phyloP scores from a whole-genome alignment of 1,140 invertebrate genomes.

The Papilio aristodemus region DNA sequence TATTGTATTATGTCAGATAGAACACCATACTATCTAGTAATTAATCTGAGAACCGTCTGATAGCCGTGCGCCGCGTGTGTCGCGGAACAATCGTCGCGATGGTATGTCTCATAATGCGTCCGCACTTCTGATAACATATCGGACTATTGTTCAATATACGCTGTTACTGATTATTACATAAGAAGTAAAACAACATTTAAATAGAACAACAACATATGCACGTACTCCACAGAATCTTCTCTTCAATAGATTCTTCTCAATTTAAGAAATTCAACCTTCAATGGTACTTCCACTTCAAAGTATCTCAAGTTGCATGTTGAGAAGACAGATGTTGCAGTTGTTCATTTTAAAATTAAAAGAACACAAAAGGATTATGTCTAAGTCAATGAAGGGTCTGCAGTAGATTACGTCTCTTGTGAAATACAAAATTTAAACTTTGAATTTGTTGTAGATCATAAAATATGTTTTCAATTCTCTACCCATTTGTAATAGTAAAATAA shows the following conservation, averaged over 20 bases:
- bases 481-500: background rate
- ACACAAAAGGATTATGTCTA: too few species aligned
- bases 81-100: background rate
- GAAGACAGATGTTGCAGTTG: too few species aligned
- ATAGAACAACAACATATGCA: background rate
- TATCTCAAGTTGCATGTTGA: too few species aligned
- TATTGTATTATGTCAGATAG: conserved; percentile 55
- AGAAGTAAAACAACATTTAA: background rate
- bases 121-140: background rate
- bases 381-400: too few species aligned
- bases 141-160: background rate
- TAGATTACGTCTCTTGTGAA: too few species aligned
- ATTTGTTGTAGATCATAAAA: background rate
- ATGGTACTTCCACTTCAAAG: too few species aligned
- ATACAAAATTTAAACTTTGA: too few species aligned
- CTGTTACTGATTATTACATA: background rate
- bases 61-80: conserved; percentile 13
- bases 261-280: too few species aligned
- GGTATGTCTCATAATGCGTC: background rate
- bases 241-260: too few species aligned
- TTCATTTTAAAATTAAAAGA: too few species aligned
- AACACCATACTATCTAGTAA: conserved; percentile 57
- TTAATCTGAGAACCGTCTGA: conserved; percentile 52
- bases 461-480: background rate
- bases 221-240: background rate